Evolutionary conservation across 1,140 invertebrate species (phyloP), one percentile per base, ranked within the genome.

Genomic region (Drosophila arizonae): DNA sequence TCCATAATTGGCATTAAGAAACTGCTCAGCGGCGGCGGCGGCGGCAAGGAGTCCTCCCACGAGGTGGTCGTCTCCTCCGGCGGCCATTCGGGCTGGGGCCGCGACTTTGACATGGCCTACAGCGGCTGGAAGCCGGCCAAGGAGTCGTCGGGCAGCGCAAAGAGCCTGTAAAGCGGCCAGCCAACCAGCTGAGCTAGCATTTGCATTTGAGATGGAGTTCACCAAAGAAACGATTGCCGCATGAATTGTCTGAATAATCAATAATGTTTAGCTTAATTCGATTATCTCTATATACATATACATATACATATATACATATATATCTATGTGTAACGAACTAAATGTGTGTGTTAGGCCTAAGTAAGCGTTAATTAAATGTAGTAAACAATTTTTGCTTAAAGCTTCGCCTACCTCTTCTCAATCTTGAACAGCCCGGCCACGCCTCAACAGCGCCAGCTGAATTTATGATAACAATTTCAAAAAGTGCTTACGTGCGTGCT

Each of bases 1-100:
- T 95, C 95, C 62, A 96, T 97, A 72, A 96, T 97, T 62, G 96
- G 96, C 1, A 92, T 97, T 79, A 97, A 96, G 93, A 96, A 96
- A 82, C 93, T 97, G 1, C 92, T 96, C 13, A 94, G 94, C 11
- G 93, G 94, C 3, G 93, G 94, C 4, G 93, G 93, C 26, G 92
- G 93, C 30, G 93, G 94, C 13, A 93, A 94, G 51, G 94, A 92
- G 11, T 82, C 93, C 41, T 93, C 95, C 6, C 95, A 96, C 85
- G 95, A 96, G 78, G 95, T 96, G 4, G 95, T 96, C 51, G 94
- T 95, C 2, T 94, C 93, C 11, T 94, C 94, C 8, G 94, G 94
- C 43, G 94, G 95, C 78, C 94, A 94, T 58, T 93, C 93, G 63
- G 94, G 95, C 84, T 96, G 95, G 95, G 95, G 95, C 91, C 94